phyloP scores from a whole-genome alignment of 2,888 invertebrate species.

The Hypselothyrea guttata region DNA sequence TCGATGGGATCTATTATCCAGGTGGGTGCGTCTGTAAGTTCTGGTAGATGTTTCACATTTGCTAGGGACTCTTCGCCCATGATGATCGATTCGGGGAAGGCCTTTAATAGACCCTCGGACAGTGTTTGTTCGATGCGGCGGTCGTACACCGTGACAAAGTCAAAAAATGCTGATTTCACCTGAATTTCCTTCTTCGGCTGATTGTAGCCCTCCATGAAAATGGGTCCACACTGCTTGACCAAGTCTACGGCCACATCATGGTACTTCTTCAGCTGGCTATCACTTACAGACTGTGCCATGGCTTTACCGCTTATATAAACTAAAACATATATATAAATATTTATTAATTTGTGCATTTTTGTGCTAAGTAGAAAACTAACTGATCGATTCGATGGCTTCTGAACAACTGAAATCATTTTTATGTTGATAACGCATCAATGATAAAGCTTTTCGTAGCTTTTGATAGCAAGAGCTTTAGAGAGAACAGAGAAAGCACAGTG shows the following conservation, averaged over 20 bases:
- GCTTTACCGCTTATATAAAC: neutral
- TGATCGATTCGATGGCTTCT: slow-evolving; percentile 2
- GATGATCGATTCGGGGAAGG: slow-evolving; percentile 87
- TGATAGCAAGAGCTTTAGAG: neutral
- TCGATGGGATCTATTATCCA: slow-evolving; percentile 94
- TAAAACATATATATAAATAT: slow-evolving; percentile 3
- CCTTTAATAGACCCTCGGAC: slow-evolving; percentile 83
- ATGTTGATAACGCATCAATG: neutral
- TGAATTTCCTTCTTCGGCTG: slow-evolving; percentile 67
- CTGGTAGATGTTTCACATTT: slow-evolving; percentile 69
- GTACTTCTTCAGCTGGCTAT: slow-evolving; percentile 64
- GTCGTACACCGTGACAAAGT: slow-evolving; percentile 91
- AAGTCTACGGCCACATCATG: slow-evolving; percentile 69
- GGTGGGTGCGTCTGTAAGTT: slow-evolving; percentile 88
- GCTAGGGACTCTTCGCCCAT: slow-evolving; percentile 88
- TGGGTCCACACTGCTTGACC: slow-evolving; percentile 72
- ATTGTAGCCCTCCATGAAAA: slow-evolving; percentile 74
- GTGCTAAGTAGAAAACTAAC: slow-evolving; percentile 7
- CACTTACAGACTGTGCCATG: slow-evolving; percentile 70
- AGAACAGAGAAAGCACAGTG: neutral
- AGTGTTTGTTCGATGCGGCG: slow-evolving; percentile 88
- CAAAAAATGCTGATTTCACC: slow-evolving; percentile 85
- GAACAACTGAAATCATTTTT: slow-evolving; percentile 15
- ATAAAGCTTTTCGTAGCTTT: slow-evolving; percentile 1
- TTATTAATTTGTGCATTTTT: slow-evolving; percentile 3